Evolutionary conservation across 2,797 vertebrate genomes (phyloP), one percentile per base, ranked within the genome.

Genomic region (Balearica regulorum): DNA sequence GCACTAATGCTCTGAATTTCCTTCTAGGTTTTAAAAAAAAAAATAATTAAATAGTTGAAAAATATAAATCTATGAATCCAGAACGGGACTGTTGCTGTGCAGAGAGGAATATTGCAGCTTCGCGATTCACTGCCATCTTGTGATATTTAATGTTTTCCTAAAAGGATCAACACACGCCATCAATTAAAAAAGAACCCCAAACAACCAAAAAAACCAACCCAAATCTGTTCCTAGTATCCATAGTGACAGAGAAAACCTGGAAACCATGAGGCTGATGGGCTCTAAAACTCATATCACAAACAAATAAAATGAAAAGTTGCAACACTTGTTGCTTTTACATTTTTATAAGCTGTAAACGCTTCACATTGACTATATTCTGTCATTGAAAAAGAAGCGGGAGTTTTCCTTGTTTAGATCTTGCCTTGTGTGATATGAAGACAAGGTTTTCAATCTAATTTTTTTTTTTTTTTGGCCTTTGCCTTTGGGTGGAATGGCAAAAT

Each of bases 181-280:
- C 37, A 41, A 65, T 83, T 80, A 81, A 81, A 90, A 62, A 77
- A 79, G 43, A 70, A 33, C 15, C 48, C 37, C 60, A 62, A 91
- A 77, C 41, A 46, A 78, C 13, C 12, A 13, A 35, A 14, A n/a
- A 58, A 26, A 0, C 0, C n/a, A n/a, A n/a, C 0, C 51, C 15
- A 31, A 55, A 72, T 66, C 58, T 68, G 49, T 83, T 80, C 57
- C 65, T 5, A 13, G 76, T 78, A 69, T 62, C 73, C 48, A 81
- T 28, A 90, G 72, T 13, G 83, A 83, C 31, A 64, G 54, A 79
- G 75, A 35, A 78, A 84, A 89, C 58, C 66, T 73, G 65, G 48
- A 65, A 85, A 71, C n/a, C 41, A 22, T 4, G 58, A 72, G 87
- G 49, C 65, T 66, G 64, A 49, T 8, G 46, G 75, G 65, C n/a